Percentiles rank a stretch among this genome's conserved stretches.
Conservation (phyloP, 1,140 invertebrate species). For the Orchesella cincta region DNA sequence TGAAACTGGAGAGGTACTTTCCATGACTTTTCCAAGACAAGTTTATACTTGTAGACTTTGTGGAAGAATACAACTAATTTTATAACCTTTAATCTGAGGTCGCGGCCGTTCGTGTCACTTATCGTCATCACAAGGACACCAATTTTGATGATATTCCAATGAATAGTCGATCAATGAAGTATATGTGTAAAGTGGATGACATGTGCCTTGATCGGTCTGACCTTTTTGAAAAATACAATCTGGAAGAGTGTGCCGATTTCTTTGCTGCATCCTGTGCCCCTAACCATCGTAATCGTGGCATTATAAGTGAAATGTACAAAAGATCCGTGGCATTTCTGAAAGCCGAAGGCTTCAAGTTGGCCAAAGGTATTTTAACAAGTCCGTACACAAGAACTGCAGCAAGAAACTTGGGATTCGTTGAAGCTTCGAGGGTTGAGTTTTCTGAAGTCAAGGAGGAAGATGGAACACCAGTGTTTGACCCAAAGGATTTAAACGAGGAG, state of each 20-base stretch:
- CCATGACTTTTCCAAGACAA: not conserved
- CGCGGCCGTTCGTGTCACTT: constrained; percentile 38
- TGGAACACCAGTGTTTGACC: constrained; percentile 22
- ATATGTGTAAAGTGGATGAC: constrained; percentile 15
- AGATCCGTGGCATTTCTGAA: constrained; percentile 34
- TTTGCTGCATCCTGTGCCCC: constrained; percentile 35
- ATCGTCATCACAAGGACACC: not conserved
- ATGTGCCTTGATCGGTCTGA: constrained; percentile 20
- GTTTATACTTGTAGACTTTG: not conserved
- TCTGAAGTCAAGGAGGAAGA: constrained; percentile 29
- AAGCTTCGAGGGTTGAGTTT: constrained; percentile 33
- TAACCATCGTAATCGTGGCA: constrained; percentile 30
- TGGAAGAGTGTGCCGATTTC: constrained; percentile 40
- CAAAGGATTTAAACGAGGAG: constrained; percentile 21
- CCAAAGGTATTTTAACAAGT: constrained; percentile 41
- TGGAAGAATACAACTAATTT: not conserved
- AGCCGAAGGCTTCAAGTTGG: constrained; percentile 38
- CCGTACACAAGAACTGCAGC: constrained; percentile 31
- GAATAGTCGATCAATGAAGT: constrained; percentile 1
- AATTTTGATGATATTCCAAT: constrained; percentile 22
- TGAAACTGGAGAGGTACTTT: constrained; percentile 35
- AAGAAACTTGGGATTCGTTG: constrained; percentile 35
- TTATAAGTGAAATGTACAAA: constrained; percentile 35
- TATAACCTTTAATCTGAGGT: constrained; percentile 19
- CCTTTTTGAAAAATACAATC: constrained; percentile 32